A percentile compares a stretch with the other conserved stretches of the same genome.
Conservation (phyloP, 2,797 vertebrate species). For the Hypotaenidia philippensis region DNA sequence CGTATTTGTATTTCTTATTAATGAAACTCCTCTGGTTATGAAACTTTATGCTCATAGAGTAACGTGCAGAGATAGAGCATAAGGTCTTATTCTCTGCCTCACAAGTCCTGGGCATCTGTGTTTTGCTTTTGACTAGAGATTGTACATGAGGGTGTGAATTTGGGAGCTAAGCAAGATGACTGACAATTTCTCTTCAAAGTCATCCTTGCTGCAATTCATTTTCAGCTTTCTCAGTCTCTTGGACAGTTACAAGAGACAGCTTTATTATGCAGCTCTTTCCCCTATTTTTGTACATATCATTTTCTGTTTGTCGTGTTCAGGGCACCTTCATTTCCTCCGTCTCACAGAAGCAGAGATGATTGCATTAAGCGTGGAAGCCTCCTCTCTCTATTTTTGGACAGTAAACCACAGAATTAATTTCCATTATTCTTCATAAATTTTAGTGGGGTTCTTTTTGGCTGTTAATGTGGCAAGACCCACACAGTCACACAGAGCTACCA, state of each 20-base stretch:
- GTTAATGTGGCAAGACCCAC: background rate
- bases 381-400: conserved; percentile 19
- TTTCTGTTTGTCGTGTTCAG: conserved; percentile 65
- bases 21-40: background rate
- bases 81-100: background rate
- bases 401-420: conserved; percentile 43
- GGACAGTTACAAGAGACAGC: conserved; percentile 51
- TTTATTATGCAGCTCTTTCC: conserved; percentile 51
- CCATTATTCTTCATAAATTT: conserved; percentile 47
- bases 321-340: conserved; percentile 59
- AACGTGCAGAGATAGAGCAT: background rate
- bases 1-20: background rate
- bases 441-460: background rate
- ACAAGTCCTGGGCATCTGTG: background rate
- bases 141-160: background rate
- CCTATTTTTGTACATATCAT: conserved; percentile 23
- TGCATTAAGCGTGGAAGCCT: conserved; percentile 10
- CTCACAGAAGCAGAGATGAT: conserved; percentile 40
- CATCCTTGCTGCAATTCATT: conserved; percentile 23
- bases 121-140: background rate
- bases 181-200: conserved; percentile 51
- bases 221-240: conserved; percentile 49
- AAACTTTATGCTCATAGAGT: background rate
- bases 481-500: background rate
- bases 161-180: background rate